These are phyloP conservation scores for Eidolon helvum DNA, from an alignment of 2,113 vertebrate species.

Conservation along the genomic window DNA sequence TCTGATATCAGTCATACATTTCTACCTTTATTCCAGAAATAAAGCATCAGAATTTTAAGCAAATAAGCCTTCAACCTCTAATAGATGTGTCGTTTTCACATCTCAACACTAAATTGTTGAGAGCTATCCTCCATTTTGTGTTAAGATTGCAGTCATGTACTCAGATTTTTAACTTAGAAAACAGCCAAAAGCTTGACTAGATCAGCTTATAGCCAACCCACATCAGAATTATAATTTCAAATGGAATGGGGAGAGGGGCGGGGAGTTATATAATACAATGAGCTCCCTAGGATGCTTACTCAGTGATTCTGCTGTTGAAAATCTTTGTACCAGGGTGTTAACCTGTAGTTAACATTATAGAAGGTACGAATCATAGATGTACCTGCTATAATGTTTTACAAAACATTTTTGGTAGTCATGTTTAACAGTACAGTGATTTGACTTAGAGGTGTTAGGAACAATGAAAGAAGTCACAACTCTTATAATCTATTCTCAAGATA, in stretches of 20 bases:
- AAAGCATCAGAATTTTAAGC: neutral
- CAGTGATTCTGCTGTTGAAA: neutral
- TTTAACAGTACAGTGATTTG: neutral
- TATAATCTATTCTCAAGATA: slow-evolving; percentile 26
- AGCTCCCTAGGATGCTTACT: neutral
- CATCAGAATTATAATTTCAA: neutral
- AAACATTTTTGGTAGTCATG: neutral
- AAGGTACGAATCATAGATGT: neutral
- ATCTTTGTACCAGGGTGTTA: neutral
- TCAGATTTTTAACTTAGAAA: slow-evolving; percentile 27
- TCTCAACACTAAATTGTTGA: neutral
- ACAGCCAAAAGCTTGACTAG: neutral
- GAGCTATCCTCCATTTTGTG: neutral
- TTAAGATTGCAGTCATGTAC: neutral
- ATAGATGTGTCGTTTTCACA: neutral
- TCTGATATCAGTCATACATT: neutral
- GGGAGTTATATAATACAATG: neutral
- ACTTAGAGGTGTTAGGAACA: neutral
- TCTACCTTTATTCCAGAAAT: neutral
- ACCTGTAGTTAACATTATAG: too few relatives aligned
- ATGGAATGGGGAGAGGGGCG: neutral
- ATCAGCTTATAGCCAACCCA: neutral
- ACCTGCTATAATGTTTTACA: neutral
- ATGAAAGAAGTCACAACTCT: neutral
- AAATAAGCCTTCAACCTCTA: neutral